These are phyloP conservation scores for Ricordea florida DNA, from an alignment of 92 coral and sea anemone species.

Conservation along the genomic window DNA sequence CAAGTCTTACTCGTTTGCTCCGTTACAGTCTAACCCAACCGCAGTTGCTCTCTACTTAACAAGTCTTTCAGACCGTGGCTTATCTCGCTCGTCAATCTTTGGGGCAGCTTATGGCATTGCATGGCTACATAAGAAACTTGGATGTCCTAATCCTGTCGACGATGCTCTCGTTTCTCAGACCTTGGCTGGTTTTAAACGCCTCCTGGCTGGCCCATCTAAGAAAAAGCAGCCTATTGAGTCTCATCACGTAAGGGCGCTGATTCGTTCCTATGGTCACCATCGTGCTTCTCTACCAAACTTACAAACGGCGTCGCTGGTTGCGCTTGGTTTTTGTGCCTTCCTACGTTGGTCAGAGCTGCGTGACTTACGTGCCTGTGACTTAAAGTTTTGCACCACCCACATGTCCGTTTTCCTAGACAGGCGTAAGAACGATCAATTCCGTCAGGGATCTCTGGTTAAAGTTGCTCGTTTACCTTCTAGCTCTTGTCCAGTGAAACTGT, in stretches of 20 bases:
- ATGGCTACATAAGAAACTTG: conserved; percentile 50
- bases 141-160: conserved; percentile 19
- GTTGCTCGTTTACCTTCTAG: conserved; percentile 1
- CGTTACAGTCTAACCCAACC: conserved; percentile 33
- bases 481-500: conserved; percentile 15
- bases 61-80: conserved; percentile 24
- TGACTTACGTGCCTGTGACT: conserved; percentile 24
- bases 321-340: conserved; percentile 52
- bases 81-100: conserved; percentile 32
- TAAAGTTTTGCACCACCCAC: conserved; percentile 11
- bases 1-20: conserved; percentile 11
- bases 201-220: conserved; percentile 45
- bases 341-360: conserved; percentile 49
- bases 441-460: conserved; percentile 14
- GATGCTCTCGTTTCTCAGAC: conserved; percentile 31
- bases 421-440: conserved; percentile 37
- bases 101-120: conserved; percentile 42
- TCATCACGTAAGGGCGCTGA: conserved; percentile 50
- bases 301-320: conserved; percentile 47
- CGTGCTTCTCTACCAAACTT: conserved; percentile 45
- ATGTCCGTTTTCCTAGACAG: background rate
- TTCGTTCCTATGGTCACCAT: conserved; percentile 36
- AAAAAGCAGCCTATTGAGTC: conserved; percentile 40
- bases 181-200: conserved; percentile 39
- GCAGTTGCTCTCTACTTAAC: conserved; percentile 48